Evolutionary conservation across 1,140 invertebrate species (phyloP).

Genomic region (Drosophila erecta): DNA sequence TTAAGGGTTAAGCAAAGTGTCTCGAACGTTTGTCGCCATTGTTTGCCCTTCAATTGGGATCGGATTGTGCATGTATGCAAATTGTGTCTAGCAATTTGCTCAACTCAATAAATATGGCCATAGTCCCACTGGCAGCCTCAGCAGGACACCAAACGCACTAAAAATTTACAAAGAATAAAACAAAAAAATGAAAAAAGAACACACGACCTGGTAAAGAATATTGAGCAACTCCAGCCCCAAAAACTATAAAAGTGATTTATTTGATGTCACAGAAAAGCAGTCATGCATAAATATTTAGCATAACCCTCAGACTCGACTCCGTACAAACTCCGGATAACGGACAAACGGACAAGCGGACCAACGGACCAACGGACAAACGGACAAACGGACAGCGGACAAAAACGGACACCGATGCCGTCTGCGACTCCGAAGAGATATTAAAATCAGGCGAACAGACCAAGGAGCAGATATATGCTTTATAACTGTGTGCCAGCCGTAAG

Average conservation of each 20-base stretch:
- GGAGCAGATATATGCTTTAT: constrained; percentile 75
- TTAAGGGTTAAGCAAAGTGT: constrained; percentile 51
- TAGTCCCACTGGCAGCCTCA: constrained; percentile 18
- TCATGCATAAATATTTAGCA: constrained; percentile 82
- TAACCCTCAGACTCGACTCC: constrained; percentile 71
- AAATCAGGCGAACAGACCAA: constrained; percentile 53
- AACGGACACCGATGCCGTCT: constrained; percentile 41
- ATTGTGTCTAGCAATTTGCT: constrained; percentile 62
- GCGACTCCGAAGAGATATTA: constrained; percentile 53
- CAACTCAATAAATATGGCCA: constrained; percentile 61
- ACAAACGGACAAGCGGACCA: constrained; percentile 21
- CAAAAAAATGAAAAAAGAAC: constrained; percentile 1
- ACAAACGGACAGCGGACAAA: constrained; percentile 15
- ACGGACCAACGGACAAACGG: no score
- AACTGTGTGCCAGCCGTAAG: constrained; percentile 60
- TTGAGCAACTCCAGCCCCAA: constrained; percentile 58
- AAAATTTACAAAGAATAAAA: constrained; percentile 16
- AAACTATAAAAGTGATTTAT: constrained; percentile 81
- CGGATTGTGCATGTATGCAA: constrained; percentile 40
- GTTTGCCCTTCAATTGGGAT: constrained; percentile 49
- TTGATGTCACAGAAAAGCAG: constrained; percentile 82
- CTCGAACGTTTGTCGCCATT: constrained; percentile 31
- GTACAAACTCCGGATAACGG: constrained; percentile 47
- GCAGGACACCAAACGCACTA: constrained; percentile 29
- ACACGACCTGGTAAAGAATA: constrained; percentile 32